Evolutionary conservation across 2,797 vertebrate species (phyloP).

Genomic region (Echeneis naucrates): DNA sequence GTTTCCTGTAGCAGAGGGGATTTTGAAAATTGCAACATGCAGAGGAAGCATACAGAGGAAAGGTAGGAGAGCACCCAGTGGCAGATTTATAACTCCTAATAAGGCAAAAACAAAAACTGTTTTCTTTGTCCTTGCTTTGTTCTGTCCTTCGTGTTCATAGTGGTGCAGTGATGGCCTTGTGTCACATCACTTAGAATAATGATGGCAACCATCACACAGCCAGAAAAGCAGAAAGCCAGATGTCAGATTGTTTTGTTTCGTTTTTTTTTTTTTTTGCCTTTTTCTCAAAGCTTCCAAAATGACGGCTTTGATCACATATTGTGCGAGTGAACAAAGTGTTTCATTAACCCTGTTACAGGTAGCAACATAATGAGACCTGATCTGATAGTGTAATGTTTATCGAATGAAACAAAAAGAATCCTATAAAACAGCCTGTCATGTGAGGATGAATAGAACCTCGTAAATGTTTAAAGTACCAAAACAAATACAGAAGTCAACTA

Average conservation of each 20-base stretch:
- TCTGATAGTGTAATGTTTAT: constrained; percentile 10
- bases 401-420: neutral
- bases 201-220: neutral
- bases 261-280: no score
- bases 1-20: neutral
- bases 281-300: neutral
- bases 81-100: neutral
- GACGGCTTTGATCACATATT: neutral
- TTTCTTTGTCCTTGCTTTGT: neutral
- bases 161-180: neutral
- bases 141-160: neutral
- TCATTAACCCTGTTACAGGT: neutral
- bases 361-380: constrained; percentile 23
- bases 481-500: constrained; percentile 37
- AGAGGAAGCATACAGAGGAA: no score
- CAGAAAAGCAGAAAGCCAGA: constrained; percentile 31
- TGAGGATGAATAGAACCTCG: constrained; percentile 15
- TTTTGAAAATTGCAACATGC: neutral
- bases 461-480: constrained; percentile 39
- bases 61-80: neutral
- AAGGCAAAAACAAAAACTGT: constrained; percentile 6
- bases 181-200: neutral
- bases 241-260: neutral
- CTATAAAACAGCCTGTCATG: constrained; percentile 19
- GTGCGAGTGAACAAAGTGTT: neutral